Conservation (phyloP, 2,888 invertebrate species). For the Scaptomyza caliginosa region DNA sequence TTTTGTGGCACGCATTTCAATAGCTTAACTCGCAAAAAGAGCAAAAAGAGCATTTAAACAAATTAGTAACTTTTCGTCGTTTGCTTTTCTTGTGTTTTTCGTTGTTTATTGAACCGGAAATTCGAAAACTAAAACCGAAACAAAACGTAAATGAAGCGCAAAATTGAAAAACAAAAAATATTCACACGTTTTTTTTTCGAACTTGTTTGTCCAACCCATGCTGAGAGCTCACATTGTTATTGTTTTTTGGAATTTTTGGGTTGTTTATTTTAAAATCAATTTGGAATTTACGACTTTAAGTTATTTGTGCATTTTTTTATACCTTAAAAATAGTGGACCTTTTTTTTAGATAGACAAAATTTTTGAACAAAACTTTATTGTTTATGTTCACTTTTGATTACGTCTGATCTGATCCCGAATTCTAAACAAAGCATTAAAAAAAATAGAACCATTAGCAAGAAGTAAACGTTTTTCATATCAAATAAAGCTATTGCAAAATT, state of each 20-base stretch:
- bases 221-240: neutral
- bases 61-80: constrained; percentile 40
- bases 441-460: constrained; percentile 1
- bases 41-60: constrained; percentile 46
- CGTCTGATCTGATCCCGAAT: neutral
- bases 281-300: neutral
- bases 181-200: constrained; percentile 24
- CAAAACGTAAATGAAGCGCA: constrained; percentile 59
- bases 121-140: constrained; percentile 38
- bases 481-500: constrained; percentile 52
- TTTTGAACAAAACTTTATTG: neutral
- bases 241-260: neutral
- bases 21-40: constrained; percentile 41
- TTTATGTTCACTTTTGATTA: neutral
- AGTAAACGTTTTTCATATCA: constrained; percentile 38
- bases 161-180: constrained; percentile 32
- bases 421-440: constrained; percentile 36
- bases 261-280: neutral
- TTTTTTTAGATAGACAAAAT: neutral
- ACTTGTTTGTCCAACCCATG: constrained; percentile 2
- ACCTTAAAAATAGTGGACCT: too few species aligned
- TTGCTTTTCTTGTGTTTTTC: constrained; percentile 2
- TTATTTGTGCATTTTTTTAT: neutral
- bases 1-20: constrained; percentile 60
- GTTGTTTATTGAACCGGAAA: constrained; percentile 70